Percentiles rank a stretch among this genome's conserved stretches.
phyloP scores from a whole-genome alignment of 2,797 vertebrate species.

The Enteromius unitaeniatus region DNA sequence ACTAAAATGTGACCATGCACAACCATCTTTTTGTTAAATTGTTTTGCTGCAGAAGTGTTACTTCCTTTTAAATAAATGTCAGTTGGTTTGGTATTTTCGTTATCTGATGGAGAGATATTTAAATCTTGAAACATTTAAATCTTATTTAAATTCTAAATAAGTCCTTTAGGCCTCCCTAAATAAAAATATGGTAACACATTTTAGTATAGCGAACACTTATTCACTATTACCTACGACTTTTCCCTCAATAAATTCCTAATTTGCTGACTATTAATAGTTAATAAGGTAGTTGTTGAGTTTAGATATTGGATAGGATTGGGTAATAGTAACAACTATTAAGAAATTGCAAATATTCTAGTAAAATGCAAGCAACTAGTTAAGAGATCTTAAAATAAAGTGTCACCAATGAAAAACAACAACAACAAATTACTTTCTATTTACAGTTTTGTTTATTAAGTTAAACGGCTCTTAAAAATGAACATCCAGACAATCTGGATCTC shows the following conservation, averaged over 20 bases:
- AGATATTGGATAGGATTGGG: no score
- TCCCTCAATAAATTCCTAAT: no score
- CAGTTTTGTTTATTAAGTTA: slow-evolving; percentile 24
- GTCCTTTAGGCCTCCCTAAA: not conserved
- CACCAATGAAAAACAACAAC: not conserved
- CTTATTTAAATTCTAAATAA: not conserved
- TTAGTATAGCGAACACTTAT: no score
- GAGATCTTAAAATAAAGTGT: no score
- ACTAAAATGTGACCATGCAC: not conserved
- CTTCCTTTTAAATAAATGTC: not conserved
- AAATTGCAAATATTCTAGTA: no score
- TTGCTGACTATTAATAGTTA: no score
- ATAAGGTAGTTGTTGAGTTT: no score
- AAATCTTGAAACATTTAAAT: not conserved
- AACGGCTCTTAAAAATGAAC: not conserved
- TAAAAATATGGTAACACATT: not conserved
- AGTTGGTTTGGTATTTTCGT: not conserved
- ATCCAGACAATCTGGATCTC: not conserved
- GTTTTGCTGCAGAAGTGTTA: not conserved
- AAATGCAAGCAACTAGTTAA: no score
- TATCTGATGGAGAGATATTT: not conserved
- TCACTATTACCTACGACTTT: no score
- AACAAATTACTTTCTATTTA: not conserved
- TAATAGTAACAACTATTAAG: no score
- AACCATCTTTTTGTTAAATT: not conserved